Evolutionary conservation across 2,888 invertebrate species (phyloP), one percentile per base, ranked within the genome.

Genomic region (Eilema griseolum): DNA sequence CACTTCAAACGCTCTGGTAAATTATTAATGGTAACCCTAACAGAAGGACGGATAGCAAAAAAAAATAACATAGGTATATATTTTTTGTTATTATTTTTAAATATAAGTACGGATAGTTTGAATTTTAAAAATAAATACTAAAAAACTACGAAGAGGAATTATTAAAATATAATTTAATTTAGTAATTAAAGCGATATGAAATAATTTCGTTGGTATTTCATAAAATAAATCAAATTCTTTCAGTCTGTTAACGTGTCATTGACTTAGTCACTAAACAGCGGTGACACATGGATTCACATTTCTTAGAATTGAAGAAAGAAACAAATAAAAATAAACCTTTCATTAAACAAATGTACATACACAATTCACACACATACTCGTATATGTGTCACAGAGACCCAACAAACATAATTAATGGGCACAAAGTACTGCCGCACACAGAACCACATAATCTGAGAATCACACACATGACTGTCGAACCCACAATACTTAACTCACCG

Each of bases 1-100:
- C 59, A 72, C 78, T 79, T 83, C 81, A 83, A 84, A 84, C 76
- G 74, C 31, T 64, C 65, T 59, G 28, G 41, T 66, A 23, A 61
- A 46, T 64, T 72, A 66, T 64, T 33, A 61, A 57, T 68, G 57
- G 20, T 41, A 68, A 66, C 68, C 68, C 68, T 66, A 61, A 20
- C 23, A 16, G 14, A 61, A 61, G 31, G 52, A 67, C 52, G 31
- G 23, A 31, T 20, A 23, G 31, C 52, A 67, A 41, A 67, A 67
- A 41, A 66, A 66, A 16, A 5, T 33, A 2, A n/a, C 2, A 11
- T n/a, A n/a, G n/a, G 31, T 10, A 14, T 65, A 10, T 24, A 7
- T 28, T 56, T 57, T 62, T 37, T 20, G n/a, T 20, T 20, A 3
- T n/a, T 28, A 46, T 63, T 11, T 24, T 14, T 1, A 8, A 52